Evolutionary conservation across 2,888 invertebrate species (phyloP), one percentile per base, ranked within the genome.

Genomic region (Cheilosia pagana): DNA sequence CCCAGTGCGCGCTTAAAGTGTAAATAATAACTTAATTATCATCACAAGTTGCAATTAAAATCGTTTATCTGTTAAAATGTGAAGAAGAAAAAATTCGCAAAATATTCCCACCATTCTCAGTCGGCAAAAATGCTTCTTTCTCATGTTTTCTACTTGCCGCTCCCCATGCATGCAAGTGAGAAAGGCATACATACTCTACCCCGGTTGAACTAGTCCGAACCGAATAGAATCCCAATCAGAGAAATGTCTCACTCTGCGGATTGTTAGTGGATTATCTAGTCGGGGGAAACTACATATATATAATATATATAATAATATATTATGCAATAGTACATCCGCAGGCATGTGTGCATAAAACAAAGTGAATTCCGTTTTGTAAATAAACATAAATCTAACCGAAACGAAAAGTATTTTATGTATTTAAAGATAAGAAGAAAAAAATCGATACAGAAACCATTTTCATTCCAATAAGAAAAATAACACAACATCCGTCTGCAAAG

Each of bases 361-460:
- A 75, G 59, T 81, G 60, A 85, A 71, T 71, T 81, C 53, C 48
- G 63, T 67, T 67, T 70, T 85, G 85, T 85, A 85, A 85, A 85
- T 85, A 85, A 85, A 81, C 85, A 85, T 83, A n/a, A n/a, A 83
- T 78, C 62, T 81, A 60, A 55, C 53, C 43, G 67, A 50, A 85
- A 81, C 70, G 35, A 59, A 79, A 71, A 81, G 67, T 81, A 81
- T 76, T 81, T 81, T 21, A 76, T 76, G 81, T 67, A 81, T 71
- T 71, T 71, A 81, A 52, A 43, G 67, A 72, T 53, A 75, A 75
- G 68, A 70, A 59, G 5, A 21, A 55, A 76, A 79, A 76, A 85
- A 85, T 85, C 85, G 71, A 85, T 85, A 81, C 62, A 75, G 65
- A 39, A 81, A 85, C 81, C 81, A 85, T 76, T 76, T 81, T 81